phyloP scores from a whole-genome alignment of 2,888 invertebrate species.

The Halocaridina rubra region DNA sequence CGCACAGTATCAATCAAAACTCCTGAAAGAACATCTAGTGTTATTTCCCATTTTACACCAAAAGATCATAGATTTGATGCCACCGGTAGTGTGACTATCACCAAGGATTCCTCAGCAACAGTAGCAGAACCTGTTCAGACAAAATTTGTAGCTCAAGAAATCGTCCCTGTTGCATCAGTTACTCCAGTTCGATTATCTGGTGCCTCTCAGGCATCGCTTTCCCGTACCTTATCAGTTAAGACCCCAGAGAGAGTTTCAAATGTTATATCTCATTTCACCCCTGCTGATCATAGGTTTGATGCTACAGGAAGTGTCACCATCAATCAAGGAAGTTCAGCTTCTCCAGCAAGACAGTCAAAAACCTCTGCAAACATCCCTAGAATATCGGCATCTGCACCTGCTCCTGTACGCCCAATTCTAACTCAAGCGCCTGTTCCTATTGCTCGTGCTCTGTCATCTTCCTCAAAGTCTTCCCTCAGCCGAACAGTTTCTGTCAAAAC shows the following conservation, averaged over 20 bases:
- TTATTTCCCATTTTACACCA: conserved; percentile 28
- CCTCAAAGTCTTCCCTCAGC: neutral
- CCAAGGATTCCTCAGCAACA: neutral
- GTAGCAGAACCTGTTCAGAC: neutral
- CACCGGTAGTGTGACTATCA: conserved; percentile 23
- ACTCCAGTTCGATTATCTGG: neutral
- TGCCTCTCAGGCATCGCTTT: neutral
- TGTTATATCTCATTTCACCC: conserved; percentile 48
- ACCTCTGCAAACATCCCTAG: neutral
- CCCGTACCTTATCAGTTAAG: conserved; percentile 48
- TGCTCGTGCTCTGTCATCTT: neutral
- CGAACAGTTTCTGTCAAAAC: conserved; percentile 53
- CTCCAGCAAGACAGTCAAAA: neutral
- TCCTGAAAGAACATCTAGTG: neutral
- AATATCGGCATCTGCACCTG: neutral
- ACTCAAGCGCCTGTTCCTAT: neutral
- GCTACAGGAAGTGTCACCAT: conserved; percentile 41
- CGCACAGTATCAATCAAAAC: conserved; percentile 17
- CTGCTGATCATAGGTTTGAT: conserved; percentile 43
- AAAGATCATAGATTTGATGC: conserved; percentile 35
- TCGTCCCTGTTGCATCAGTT: neutral
- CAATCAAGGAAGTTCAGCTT: neutral
- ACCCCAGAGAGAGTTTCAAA: conserved; percentile 42
- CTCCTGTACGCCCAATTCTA: neutral
- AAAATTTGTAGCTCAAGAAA: too few relatives aligned